Conservation (phyloP, 2,888 invertebrate species). For the Heliconius ismenius region DNA sequence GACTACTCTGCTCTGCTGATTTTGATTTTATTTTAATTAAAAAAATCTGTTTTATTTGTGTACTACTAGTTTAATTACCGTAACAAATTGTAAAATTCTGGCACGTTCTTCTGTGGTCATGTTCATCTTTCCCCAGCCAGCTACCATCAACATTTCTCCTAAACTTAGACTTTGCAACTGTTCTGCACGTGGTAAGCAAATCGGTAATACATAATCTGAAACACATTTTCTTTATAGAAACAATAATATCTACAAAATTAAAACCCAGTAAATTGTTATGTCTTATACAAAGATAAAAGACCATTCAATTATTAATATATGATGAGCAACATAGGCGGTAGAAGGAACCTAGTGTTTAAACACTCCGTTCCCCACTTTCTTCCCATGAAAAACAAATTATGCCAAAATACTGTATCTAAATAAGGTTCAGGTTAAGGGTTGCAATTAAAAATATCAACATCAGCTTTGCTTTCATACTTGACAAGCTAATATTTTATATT, state of each 20-base stretch:
- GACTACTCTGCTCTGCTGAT: no score
- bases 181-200: conserved; percentile 78
- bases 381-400: no score
- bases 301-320: no score
- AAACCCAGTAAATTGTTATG: background rate
- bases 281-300: background rate
- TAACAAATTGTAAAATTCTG: conserved; percentile 71
- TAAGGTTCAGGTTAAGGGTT: no score
- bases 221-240: background rate
- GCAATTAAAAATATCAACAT: no score
- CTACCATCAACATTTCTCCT: conserved; percentile 75
- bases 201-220: conserved; percentile 80
- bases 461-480: no score
- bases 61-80: conserved; percentile 49
- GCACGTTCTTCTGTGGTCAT: conserved; percentile 73
- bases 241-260: background rate
- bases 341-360: no score
- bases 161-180: conserved; percentile 58
- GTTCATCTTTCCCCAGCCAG: conserved; percentile 79
- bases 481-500: no score
- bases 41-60: background rate
- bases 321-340: no score
- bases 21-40: no score
- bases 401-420: no score
- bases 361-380: no score